Evolutionary conservation across 1,140 invertebrate species (phyloP).

Genomic region (Prorops nasuta): DNA sequence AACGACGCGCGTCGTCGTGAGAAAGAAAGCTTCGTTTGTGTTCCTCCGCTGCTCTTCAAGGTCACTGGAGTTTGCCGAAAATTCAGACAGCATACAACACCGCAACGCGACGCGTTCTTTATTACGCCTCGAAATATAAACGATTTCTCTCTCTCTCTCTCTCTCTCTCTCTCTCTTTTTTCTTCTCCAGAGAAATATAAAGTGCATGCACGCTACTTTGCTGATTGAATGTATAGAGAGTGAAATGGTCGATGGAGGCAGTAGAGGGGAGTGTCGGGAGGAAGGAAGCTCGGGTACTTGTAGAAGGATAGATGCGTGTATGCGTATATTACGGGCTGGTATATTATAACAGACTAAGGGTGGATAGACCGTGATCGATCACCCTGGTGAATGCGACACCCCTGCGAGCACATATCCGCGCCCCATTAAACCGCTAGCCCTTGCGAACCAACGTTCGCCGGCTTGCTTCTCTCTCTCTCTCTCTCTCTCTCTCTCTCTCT

Average conservation of each 20-base stretch:
- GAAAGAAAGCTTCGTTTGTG: constrained; percentile 27
- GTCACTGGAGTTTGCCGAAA: no score
- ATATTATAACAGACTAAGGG: constrained; percentile 47
- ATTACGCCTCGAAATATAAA: no score
- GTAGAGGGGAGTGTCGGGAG: constrained; percentile 1
- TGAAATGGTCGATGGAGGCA: no score
- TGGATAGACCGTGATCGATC: constrained; percentile 54
- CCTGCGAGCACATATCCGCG: constrained; percentile 49
- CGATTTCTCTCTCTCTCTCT: no score
- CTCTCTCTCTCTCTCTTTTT: no score
- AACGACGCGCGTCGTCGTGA: constrained; percentile 16
- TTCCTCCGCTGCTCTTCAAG: no score
- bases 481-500: not conserved
- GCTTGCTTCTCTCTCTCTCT: constrained; percentile 13
- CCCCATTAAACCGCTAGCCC: constrained; percentile 47
- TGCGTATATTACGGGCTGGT: constrained; percentile 28
- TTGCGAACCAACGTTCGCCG: constrained; percentile 40
- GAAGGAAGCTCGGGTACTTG: constrained; percentile 1
- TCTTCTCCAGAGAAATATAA: no score
- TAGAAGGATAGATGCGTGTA: no score
- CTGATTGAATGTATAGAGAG: no score
- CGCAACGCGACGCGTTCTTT: no score
- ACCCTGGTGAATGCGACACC: constrained; percentile 50
- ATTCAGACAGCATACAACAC: no score
- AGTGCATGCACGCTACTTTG: no score